Percentiles rank a stretch among this genome's conserved stretches.
These are phyloP conservation scores for Galagoides demidoff DNA, from an alignment of 2,797 vertebrate species.

Conservation along the genomic window DNA sequence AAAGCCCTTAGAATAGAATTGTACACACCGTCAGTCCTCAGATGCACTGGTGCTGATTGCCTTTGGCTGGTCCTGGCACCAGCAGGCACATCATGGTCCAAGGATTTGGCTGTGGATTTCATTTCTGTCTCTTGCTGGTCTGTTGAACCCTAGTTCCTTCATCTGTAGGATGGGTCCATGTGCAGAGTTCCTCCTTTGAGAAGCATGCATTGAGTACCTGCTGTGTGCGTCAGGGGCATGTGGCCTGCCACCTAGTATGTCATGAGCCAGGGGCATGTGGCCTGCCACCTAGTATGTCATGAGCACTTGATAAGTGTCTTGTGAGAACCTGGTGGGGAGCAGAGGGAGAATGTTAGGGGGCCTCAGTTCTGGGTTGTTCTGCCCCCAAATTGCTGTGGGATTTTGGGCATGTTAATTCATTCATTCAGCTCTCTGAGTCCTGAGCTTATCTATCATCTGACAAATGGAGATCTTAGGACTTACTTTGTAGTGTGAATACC, in stretches of 20 bases:
- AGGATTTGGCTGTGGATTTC: background rate
- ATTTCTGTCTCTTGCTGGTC: background rate
- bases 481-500: background rate
- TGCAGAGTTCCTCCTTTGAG: background rate
- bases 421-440: background rate
- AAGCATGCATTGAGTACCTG: background rate
- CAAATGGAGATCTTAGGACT: background rate
- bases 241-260: background rate
- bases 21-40: background rate
- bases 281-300: fast-evolving
- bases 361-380: background rate
- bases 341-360: background rate
- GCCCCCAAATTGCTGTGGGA: background rate
- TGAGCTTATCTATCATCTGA: background rate
- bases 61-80: background rate
- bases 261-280: background rate
- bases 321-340: too few species aligned
- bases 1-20: background rate
- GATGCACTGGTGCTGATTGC: background rate
- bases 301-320: background rate
- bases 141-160: background rate
- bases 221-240: background rate
- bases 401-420: background rate
- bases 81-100: background rate
- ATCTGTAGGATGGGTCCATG: background rate